phyloP scores from a whole-genome alignment of 2,797 vertebrate genomes.

The Clamator glandarius region DNA sequence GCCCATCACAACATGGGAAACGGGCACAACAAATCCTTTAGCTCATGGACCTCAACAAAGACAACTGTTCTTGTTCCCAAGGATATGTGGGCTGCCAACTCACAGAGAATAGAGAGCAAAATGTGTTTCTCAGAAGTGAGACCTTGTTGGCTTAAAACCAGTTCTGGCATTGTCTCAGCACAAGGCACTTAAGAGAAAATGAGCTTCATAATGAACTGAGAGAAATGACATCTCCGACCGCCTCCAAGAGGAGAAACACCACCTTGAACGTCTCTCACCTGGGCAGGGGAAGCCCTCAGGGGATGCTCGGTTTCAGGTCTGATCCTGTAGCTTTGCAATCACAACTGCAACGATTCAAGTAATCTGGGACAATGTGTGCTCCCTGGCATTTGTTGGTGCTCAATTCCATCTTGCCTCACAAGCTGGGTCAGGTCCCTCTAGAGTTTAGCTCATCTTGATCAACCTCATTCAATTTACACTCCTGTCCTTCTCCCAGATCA shows the following conservation, averaged over 20 bases:
- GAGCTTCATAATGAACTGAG: neutral
- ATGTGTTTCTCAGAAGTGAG: constrained; percentile 21
- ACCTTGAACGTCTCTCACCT: neutral
- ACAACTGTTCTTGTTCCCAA: neutral
- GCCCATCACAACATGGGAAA: neutral
- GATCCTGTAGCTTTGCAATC: constrained; percentile 21
- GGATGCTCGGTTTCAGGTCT: constrained; percentile 15
- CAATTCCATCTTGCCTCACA: neutral
- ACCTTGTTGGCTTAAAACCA: neutral
- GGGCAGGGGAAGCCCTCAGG: neutral
- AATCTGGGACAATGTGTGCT: neutral
- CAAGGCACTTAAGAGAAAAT: constrained; percentile 29
- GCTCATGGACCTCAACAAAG: neutral
- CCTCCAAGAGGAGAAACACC: neutral
- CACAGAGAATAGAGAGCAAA: neutral
- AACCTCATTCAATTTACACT: neutral
- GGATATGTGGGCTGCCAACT: neutral
- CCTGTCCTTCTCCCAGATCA: neutral
- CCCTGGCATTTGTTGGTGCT: neutral
- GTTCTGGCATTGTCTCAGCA: neutral
- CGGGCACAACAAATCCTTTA: neutral
- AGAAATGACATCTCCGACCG: neutral
- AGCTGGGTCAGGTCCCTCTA: constrained; percentile 52
- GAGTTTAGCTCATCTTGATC: constrained; percentile 23
- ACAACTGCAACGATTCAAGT: constrained; percentile 10